These are phyloP conservation scores for Drosophila picticornis DNA, from an alignment of 2,888 invertebrate species.

Conservation along the genomic window DNA sequence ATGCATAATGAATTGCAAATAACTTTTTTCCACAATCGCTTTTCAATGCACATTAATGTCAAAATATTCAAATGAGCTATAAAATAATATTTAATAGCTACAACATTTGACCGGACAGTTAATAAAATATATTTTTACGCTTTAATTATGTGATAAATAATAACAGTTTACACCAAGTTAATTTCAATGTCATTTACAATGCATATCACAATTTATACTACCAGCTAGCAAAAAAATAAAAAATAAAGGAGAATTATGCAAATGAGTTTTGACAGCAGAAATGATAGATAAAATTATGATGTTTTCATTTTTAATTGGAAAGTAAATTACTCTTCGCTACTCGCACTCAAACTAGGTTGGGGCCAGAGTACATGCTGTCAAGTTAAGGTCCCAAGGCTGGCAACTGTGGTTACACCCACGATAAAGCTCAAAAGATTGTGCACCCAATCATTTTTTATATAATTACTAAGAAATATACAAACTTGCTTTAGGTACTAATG, in stretches of 20 bases:
- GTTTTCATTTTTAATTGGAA: constrained; percentile 15
- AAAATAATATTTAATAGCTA: constrained; percentile 22
- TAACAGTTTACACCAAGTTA: not conserved
- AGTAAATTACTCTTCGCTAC: constrained; percentile 8
- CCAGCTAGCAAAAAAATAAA: constrained; percentile 16
- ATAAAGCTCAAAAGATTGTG: constrained; percentile 19
- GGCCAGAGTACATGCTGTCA: constrained; percentile 7
- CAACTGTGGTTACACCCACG: constrained; percentile 32
- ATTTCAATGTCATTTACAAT: constrained; percentile 55
- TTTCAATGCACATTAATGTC: constrained; percentile 65
- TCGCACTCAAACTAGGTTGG: not conserved
- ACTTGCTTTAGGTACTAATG: constrained; percentile 16
- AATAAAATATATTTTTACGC: constrained; percentile 31
- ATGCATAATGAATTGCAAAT: constrained; percentile 40
- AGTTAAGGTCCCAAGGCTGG: constrained; percentile 27
- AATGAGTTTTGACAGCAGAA: constrained; percentile 41
- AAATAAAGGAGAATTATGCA: constrained; percentile 21
- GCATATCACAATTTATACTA: constrained; percentile 39
- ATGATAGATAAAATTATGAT: constrained; percentile 20
- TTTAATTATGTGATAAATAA: constrained; percentile 35
- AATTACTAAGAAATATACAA: constrained; percentile 16
- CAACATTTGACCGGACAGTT: constrained; percentile 30
- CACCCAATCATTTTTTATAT: constrained; percentile 18
- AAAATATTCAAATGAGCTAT: constrained; percentile 31
- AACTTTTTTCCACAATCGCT: constrained; percentile 12